Evolutionary conservation across 2,888 invertebrate species (phyloP), one percentile per base, ranked within the genome.

Genomic region (Gortyna flavago): DNA sequence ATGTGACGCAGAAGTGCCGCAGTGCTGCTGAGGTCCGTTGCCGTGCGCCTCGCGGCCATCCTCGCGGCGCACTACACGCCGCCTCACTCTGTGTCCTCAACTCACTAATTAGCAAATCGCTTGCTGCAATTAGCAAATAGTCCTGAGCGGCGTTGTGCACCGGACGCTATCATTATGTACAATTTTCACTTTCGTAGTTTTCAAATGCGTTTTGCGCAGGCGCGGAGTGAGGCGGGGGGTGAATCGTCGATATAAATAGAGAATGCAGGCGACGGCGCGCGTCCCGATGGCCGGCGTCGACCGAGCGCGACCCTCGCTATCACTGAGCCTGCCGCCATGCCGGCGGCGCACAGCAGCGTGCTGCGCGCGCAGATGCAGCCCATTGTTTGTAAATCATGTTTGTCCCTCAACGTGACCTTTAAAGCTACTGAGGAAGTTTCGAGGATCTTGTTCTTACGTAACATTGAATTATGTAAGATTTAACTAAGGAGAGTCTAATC

Each of bases 201-300:
- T 92, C 86, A 92, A 91, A 91, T 91, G 90, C 88, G 90, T 88
- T 89, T 79, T 88, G 93, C 96, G 96, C 96, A 93, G 93, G 96
- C 96, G 96, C 92, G 92, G 89, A 89, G 88, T 86, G 91, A 85
- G 81, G 87, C 85, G 88, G 88, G 90, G 88, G 88, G 91, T 87
- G 87, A 89, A 90, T 86, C 83, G 94, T 95, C 95, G 95, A 95
- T 96, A 96, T 96, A 96, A 95, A 95, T 95, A 96, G 94, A 93
- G 93, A 92, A 91, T 92, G 92, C 92, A 90, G 89, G 87, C 87
- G 86, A 85, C 82, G 85, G 81, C 88, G 87, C 88, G 88, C 88
- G 88, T 83, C 88, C 85, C 83, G 84, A 86, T 87, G 87, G 80
- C 83, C 76, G 88, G 87, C 83, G 84, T 75, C 81, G 86, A 78